Percentiles rank a stretch among this genome's conserved stretches.
Evolutionary conservation across 2,797 vertebrate genomes (phyloP).

Genomic region (Myotis vivesi): DNA sequence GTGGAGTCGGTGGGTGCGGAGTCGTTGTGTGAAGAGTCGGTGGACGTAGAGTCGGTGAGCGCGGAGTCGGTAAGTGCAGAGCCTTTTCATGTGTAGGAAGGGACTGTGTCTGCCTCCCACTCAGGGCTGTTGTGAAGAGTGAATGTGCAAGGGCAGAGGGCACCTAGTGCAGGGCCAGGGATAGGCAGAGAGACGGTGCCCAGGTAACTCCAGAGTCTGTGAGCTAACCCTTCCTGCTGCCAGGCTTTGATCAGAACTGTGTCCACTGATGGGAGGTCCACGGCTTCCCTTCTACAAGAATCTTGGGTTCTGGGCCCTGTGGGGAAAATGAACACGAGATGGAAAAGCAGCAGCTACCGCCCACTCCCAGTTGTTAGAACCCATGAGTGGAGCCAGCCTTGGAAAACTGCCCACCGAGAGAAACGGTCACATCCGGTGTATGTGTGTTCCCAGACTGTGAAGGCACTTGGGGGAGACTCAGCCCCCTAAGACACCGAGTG

Average conservation of each 20-base stretch:
- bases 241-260: neutral
- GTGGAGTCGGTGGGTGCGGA: no score
- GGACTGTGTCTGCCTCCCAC: neutral
- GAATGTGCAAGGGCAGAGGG: neutral
- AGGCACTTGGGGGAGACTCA: neutral
- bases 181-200: neutral
- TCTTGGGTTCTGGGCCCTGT: neutral
- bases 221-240: neutral
- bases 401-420: neutral
- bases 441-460: neutral
- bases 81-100: neutral
- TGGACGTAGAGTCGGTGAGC: no score
- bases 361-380: neutral
- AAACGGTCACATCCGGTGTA: accelerated
- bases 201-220: neutral
- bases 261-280: accelerated
- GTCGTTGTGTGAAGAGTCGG: no score
- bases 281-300: neutral
- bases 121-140: neutral
- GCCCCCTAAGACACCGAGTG: accelerated
- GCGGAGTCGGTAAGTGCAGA: no score
- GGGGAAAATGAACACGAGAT: neutral
- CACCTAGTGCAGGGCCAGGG: accelerated
- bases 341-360: neutral
- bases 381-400: neutral